Evolutionary conservation across 2,797 vertebrate genomes (phyloP).

Genomic region (Typhlichthys subterraneus): DNA sequence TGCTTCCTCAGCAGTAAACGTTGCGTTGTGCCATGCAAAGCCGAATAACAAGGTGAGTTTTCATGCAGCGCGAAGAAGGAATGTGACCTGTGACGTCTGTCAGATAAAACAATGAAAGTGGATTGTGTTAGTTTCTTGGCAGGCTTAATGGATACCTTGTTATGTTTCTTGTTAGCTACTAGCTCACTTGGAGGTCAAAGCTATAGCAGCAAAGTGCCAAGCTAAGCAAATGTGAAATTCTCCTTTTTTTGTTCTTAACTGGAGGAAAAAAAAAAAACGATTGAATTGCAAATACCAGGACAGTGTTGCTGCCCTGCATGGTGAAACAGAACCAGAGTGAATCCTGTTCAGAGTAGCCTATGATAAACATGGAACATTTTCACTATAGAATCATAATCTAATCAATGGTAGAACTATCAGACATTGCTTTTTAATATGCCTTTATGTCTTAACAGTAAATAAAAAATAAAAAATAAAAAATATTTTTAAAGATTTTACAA

Average conservation of each 20-base stretch:
- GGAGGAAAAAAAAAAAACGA: conserved; percentile 9
- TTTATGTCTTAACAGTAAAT: too few species aligned
- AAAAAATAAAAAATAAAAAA: background rate
- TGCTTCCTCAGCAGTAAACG: conserved; percentile 27
- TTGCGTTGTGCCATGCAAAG: conserved; percentile 17
- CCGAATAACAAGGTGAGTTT: conserved; percentile 27
- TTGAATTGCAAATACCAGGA: conserved; percentile 12
- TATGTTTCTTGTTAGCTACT: conserved; percentile 37
- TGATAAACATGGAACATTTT: too few species aligned
- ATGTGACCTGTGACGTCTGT: conserved; percentile 57
- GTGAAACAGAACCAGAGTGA: background rate
- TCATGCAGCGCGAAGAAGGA: conserved; percentile 37
- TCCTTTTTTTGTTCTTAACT: conserved; percentile 5
- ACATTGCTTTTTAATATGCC: background rate
- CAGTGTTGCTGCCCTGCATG: background rate
- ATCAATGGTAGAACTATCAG: conserved; percentile 10
- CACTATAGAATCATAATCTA: conserved; percentile 7
- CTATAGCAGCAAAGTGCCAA: conserved; percentile 45
- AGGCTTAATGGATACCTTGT: conserved; percentile 30
- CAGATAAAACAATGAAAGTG: conserved; percentile 35
- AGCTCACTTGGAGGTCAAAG: conserved; percentile 36
- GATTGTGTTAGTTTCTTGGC: conserved; percentile 29
- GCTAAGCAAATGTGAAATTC: conserved; percentile 28
- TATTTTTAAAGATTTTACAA: background rate
- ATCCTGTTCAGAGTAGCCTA: too few species aligned